A percentile compares a stretch with the other conserved stretches of the same genome.
Conservation (phyloP, 2,113 vertebrate genomes). For the Festucalex cinctus region DNA sequence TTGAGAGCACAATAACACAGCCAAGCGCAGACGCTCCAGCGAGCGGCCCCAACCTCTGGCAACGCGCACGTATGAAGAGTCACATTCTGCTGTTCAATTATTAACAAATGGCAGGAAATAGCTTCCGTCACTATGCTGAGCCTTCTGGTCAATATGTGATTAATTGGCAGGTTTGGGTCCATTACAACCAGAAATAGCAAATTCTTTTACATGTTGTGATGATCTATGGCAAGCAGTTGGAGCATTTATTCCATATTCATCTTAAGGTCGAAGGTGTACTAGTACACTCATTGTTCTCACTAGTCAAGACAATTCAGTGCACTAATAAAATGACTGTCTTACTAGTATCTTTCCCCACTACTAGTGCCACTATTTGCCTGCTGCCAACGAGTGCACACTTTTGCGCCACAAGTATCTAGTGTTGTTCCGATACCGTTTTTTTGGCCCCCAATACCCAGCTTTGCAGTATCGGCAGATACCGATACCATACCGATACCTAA, state of each 20-base stretch:
- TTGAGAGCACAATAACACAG: conserved; percentile 1
- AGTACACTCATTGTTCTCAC: too few relatives aligned
- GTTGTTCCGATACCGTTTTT: too few relatives aligned
- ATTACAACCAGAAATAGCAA: background rate
- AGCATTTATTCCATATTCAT: background rate
- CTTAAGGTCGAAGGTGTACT: background rate
- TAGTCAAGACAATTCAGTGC: background rate
- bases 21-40: background rate
- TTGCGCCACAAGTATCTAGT: too few relatives aligned
- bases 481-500: too few relatives aligned
- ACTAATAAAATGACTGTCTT: background rate
- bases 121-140: background rate
- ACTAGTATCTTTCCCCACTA: too few relatives aligned
- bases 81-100: background rate
- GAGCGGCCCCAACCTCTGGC: background rate
- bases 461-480: too few relatives aligned
- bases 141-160: background rate
- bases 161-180: background rate
- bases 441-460: too few relatives aligned
- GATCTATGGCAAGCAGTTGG: background rate
- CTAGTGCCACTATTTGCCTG: too few relatives aligned
- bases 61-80: background rate
- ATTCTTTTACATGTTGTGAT: too few relatives aligned
- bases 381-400: too few relatives aligned
- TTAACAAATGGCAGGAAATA: background rate